Evolutionary conservation across 2,888 invertebrate genomes (phyloP).

Genomic region (Eristalis arbustorum): DNA sequence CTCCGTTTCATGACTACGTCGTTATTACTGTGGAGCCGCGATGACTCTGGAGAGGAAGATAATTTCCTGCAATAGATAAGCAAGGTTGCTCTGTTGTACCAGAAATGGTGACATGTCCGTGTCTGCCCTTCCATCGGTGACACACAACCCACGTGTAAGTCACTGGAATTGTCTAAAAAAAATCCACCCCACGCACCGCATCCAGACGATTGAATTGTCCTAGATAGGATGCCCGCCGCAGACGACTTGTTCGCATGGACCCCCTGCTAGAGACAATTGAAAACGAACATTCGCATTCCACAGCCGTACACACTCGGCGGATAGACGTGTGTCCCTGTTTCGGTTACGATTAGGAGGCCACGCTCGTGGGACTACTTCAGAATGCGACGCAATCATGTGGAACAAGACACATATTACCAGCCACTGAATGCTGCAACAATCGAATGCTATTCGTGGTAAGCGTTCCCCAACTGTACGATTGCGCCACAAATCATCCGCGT

Average conservation of each 20-base stretch:
- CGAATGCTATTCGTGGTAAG: constrained; percentile 35
- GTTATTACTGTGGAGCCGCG: no score
- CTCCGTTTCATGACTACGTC: no score
- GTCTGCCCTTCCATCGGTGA: no score
- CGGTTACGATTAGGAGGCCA: neutral
- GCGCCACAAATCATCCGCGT: constrained; percentile 57
- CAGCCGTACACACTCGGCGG: neutral
- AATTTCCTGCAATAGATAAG: no score
- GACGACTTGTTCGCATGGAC: neutral
- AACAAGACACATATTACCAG: constrained; percentile 44
- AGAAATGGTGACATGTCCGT: no score
- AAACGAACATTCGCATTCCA: neutral
- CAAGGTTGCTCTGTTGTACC: no score
- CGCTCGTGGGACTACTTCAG: constrained; percentile 47
- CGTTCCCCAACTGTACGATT: constrained; percentile 58
- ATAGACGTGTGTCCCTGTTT: neutral
- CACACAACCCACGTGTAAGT: no score
- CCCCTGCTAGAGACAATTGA: neutral
- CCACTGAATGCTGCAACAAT: constrained; percentile 24
- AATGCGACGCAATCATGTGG: constrained; percentile 51
- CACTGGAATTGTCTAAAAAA: no score
- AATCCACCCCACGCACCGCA: no score
- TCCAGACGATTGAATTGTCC: no score
- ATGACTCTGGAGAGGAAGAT: no score
- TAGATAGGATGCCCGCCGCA: no score